phyloP scores from a whole-genome alignment of 2,888 invertebrate species.

The Xanthia icteritia region DNA sequence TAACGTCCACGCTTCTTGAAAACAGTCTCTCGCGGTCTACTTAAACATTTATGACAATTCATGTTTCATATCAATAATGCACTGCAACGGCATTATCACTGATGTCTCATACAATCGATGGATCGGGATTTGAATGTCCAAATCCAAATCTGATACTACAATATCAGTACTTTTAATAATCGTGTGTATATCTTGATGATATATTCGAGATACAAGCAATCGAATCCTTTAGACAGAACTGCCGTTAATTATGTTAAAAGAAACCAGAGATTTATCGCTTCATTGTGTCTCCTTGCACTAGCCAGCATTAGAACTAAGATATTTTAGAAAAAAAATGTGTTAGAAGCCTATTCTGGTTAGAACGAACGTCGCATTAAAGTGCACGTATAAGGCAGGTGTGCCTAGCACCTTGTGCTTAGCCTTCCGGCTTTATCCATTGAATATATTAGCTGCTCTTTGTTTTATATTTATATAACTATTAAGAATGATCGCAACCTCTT shows the following conservation, averaged over 20 bases:
- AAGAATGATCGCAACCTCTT: slow-evolving; percentile 50
- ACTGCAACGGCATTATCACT: background rate
- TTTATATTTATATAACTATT: slow-evolving; percentile 68
- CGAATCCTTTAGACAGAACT: slow-evolving; percentile 18
- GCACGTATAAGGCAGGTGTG: slow-evolving; percentile 80
- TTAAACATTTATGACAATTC: slow-evolving; percentile 3
- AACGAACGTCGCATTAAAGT: slow-evolving; percentile 71
- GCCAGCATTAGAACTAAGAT: slow-evolving; percentile 32
- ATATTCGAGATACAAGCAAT: slow-evolving; percentile 8
- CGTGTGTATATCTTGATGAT: background rate
- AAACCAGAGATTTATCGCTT: slow-evolving; percentile 36
- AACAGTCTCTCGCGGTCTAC: slow-evolving; percentile 13
- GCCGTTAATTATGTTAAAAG: slow-evolving; percentile 23
- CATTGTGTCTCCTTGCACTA: slow-evolving; percentile 31
- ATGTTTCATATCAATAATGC: background rate
- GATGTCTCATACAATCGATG: background rate
- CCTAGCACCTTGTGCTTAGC: slow-evolving; percentile 83
- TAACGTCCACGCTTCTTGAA: slow-evolving; percentile 12
- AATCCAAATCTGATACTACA: background rate
- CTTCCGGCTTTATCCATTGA: slow-evolving; percentile 83
- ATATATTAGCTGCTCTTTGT: slow-evolving; percentile 83
- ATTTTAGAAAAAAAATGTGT: slow-evolving; percentile 46
- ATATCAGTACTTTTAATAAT: background rate
- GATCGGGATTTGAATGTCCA: background rate
- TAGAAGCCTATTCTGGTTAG: slow-evolving; percentile 65